Percentiles rank a stretch among this genome's conserved stretches.
These are phyloP conservation scores for Lycophotia porphyrea DNA, from an alignment of 2,888 invertebrate species.

Conservation along the genomic window DNA sequence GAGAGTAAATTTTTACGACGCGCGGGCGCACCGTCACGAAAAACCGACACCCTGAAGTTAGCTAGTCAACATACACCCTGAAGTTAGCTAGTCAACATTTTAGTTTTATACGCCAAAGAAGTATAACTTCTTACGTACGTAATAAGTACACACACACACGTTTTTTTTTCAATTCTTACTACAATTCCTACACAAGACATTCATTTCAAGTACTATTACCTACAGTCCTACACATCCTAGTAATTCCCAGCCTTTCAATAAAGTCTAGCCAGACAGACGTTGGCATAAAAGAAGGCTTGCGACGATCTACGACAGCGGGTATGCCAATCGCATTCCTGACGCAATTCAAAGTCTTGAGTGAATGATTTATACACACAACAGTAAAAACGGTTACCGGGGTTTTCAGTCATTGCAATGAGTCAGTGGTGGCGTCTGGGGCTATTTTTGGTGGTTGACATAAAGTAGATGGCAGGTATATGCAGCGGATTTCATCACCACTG, in stretches of 20 bases:
- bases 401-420: conserved; percentile 26
- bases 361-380: conserved; percentile 37
- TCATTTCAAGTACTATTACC: conserved; percentile 10
- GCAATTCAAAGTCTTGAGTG: conserved; percentile 16
- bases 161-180: neutral
- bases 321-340: conserved; percentile 43
- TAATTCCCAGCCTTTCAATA: conserved; percentile 33
- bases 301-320: conserved; percentile 19
- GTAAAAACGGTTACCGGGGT: neutral
- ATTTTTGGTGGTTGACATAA: neutral
- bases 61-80: no score
- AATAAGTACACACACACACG: no score
- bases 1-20: no score
- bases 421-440: neutral
- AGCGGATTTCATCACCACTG: neutral
- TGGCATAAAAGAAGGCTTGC: conserved; percentile 19
- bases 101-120: no score
- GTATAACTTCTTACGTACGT: no score
- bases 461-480: neutral
- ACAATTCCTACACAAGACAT: neutral
- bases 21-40: no score
- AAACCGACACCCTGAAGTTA: no score
- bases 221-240: conserved; percentile 13
- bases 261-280: conserved; percentile 17
- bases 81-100: no score